Evolutionary conservation across 2,888 invertebrate species (phyloP).

Genomic region (Aleiodes leptofemur): DNA sequence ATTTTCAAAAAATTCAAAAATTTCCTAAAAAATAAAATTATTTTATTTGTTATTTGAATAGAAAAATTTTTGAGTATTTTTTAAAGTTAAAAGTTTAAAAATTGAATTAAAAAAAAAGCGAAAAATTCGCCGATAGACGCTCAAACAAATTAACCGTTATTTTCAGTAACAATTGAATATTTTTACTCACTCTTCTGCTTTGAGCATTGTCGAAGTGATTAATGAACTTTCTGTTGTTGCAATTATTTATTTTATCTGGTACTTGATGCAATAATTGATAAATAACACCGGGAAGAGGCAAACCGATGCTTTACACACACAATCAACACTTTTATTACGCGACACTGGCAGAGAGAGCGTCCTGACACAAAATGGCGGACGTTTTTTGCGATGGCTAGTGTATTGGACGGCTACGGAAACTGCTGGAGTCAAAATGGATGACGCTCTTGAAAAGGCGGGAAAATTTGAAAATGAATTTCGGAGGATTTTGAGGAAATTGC

Average conservation of each 20-base stretch:
- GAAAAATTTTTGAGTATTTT: no score
- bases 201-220: background rate
- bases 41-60: no score
- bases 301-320: background rate
- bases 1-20: no score
- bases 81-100: no score
- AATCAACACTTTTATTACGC: constrained; percentile 1
- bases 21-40: no score
- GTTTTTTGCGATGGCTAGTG: background rate
- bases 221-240: background rate
- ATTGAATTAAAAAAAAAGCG: no score
- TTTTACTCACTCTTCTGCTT: constrained; percentile 18
- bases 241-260: background rate
- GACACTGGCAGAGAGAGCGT: background rate
- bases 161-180: background rate
- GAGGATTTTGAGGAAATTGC: no score
- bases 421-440: background rate
- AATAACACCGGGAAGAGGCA: background rate
- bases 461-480: background rate
- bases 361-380: constrained; percentile 23
- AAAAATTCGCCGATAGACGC: constrained; percentile 8
- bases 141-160: background rate
- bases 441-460: background rate
- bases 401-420: background rate
- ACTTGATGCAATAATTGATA: background rate